Percentiles rank a stretch among this genome's conserved stretches.
phyloP scores from a whole-genome alignment of 2,888 invertebrate genomes.

The Antheraea assamensis region DNA sequence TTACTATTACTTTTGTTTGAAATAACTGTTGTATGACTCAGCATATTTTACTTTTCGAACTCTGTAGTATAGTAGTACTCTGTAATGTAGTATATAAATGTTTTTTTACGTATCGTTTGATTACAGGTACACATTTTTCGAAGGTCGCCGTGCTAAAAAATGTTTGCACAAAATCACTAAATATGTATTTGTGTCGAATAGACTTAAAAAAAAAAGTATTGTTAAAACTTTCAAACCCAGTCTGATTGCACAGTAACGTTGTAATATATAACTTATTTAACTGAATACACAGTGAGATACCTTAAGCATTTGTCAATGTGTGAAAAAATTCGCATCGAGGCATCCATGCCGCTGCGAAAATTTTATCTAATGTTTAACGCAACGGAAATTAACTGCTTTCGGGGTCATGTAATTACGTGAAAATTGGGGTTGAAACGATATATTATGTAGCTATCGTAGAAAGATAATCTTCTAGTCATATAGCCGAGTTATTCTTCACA shows the following conservation, averaged over 20 bases:
- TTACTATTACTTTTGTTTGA: background rate
- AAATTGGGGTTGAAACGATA: constrained; percentile 23
- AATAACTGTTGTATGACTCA: background rate
- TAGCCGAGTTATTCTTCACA: background rate
- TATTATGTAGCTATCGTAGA: constrained; percentile 24
- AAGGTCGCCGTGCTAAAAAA: background rate
- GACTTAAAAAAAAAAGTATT: too few relatives aligned
- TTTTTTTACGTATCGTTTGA: background rate
- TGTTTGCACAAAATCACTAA: too few relatives aligned
- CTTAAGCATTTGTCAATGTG: background rate
- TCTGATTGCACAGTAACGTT: background rate
- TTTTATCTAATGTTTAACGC: constrained; percentile 47
- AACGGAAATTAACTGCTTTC: constrained; percentile 57
- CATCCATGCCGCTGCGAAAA: constrained; percentile 41
- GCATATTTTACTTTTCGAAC: background rate
- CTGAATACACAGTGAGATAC: background rate
- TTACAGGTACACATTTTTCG: background rate
- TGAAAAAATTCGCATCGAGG: constrained; percentile 27
- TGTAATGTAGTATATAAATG: background rate
- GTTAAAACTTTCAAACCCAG: too few relatives aligned
- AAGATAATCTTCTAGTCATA: background rate
- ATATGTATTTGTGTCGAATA: background rate
- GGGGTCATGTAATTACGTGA: constrained; percentile 38
- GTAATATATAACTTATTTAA: background rate
- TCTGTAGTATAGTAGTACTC: background rate